Percentiles rank a stretch among this genome's conserved stretches.
Evolutionary conservation across 2,797 vertebrate species (phyloP).

Genomic region (Triplophysa yarkandensis): DNA sequence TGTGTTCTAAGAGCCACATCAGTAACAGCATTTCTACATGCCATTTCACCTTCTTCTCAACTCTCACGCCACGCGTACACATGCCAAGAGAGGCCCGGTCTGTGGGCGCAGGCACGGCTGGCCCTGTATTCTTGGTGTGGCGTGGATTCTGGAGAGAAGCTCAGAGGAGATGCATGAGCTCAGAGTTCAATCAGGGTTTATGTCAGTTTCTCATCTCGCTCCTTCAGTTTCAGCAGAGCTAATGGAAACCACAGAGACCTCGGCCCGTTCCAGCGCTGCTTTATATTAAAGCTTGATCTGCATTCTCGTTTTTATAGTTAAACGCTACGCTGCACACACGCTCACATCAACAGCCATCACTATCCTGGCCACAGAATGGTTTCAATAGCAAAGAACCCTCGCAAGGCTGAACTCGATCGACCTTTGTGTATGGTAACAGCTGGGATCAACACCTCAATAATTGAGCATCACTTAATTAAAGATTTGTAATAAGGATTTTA

Average conservation of each 20-base stretch:
- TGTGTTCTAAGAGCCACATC: conserved; percentile 36
- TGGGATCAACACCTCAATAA: not conserved
- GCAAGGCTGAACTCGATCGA: conserved; percentile 32
- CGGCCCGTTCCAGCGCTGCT: conserved; percentile 67
- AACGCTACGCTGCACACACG: conserved; percentile 63
- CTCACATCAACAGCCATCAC: conserved; percentile 56
- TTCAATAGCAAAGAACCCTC: conserved; percentile 58
- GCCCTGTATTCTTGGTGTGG: conserved; percentile 33
- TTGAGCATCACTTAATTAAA: conserved; percentile 5
- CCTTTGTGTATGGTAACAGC: conserved; percentile 1
- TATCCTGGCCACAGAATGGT: conserved; percentile 56
- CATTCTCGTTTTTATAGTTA: conserved; percentile 62
- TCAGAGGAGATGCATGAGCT: conserved; percentile 60
- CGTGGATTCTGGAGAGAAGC: conserved; percentile 31
- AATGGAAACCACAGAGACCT: conserved; percentile 73
- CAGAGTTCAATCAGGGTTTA: conserved; percentile 73
- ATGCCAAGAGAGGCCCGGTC: conserved; percentile 23
- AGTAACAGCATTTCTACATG: conserved; percentile 44
- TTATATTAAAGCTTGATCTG: conserved; percentile 68
- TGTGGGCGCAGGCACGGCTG: conserved; percentile 29
- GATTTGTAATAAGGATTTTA: not conserved
- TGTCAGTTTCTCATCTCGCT: conserved; percentile 61
- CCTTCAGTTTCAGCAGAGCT: conserved; percentile 58
- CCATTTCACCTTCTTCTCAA: conserved; percentile 21
- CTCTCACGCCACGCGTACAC: conserved; percentile 23